Conservation (phyloP, 2,113 vertebrate genomes). For the Petrocephalus microphthalmus region DNA sequence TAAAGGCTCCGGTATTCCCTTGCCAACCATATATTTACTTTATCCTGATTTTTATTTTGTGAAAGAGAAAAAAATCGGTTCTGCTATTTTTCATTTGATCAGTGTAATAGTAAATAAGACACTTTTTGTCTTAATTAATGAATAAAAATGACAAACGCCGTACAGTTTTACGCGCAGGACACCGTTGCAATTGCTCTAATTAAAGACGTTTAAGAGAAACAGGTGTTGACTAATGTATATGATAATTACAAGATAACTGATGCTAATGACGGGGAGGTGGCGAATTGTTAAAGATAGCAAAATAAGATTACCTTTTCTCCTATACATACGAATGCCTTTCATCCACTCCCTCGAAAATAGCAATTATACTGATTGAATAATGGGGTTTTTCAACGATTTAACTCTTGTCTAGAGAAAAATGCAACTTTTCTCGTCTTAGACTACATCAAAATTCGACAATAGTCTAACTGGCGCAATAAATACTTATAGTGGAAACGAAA, state of each 20-base stretch:
- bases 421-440: neutral
- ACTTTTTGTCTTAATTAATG: neutral
- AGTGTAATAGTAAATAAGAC: neutral
- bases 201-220: slow-evolving; percentile 61
- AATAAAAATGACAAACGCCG: neutral
- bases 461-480: neutral
- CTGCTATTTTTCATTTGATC: neutral
- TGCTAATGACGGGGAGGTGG: slow-evolving; percentile 49
- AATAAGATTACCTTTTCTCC: slow-evolving; percentile 52
- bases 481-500: neutral
- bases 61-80: neutral
- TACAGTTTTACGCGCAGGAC: slow-evolving; percentile 39
- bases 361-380: neutral
- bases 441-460: neutral
- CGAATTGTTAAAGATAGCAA: slow-evolving; percentile 46
- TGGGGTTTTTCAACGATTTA: neutral
- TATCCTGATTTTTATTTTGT: neutral
- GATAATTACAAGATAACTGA: slow-evolving; percentile 70
- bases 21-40: neutral
- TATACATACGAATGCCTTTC: slow-evolving; percentile 40
- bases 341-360: neutral
- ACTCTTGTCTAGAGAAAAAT: neutral
- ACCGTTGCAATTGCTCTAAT: slow-evolving; percentile 52
- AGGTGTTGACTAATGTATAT: slow-evolving; percentile 73
- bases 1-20: neutral